These are phyloP conservation scores for Eulemur macaco DNA, from an alignment of 2,113 vertebrate species.

Conservation along the genomic window DNA sequence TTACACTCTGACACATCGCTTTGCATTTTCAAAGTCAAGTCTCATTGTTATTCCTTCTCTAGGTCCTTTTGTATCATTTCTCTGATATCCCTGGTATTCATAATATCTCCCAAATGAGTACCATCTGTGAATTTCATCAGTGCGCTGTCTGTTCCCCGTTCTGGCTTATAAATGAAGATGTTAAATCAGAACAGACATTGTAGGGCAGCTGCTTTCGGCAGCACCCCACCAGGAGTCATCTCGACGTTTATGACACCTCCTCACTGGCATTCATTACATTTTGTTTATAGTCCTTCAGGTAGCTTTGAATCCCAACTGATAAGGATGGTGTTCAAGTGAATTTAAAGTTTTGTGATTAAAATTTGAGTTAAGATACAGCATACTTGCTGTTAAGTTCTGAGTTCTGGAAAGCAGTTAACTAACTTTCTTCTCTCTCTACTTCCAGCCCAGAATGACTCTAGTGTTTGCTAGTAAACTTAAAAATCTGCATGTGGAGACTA, in stretches of 20 bases:
- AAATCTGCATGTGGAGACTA: not conserved
- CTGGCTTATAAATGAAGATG: slow-evolving; percentile 74
- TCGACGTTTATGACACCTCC: not conserved
- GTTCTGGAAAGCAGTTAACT: not conserved
- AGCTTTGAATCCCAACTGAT: slow-evolving; percentile 45
- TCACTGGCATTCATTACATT: not conserved
- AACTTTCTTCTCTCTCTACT: not conserved
- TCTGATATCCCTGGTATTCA: slow-evolving; percentile 74
- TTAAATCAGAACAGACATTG: slow-evolving; percentile 72
- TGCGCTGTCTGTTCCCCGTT: slow-evolving; percentile 66
- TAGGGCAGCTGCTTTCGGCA: slow-evolving; percentile 61
- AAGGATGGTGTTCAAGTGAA: slow-evolving; percentile 1
- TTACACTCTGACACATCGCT: slow-evolving; percentile 57
- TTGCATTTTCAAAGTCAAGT: slow-evolving; percentile 77
- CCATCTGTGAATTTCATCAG: slow-evolving; percentile 79
- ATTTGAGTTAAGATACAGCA: not conserved
- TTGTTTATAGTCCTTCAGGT: slow-evolving; percentile 46
- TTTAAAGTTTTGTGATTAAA: slow-evolving; percentile 44
- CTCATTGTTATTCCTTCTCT: slow-evolving; percentile 77
- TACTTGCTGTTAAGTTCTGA: slow-evolving; percentile 10
- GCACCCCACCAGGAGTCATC: slow-evolving; percentile 28
- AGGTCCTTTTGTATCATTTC: slow-evolving; percentile 75
- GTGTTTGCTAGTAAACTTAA: not conserved
- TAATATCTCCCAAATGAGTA: slow-evolving; percentile 77
- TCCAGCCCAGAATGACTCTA: not conserved